These are phyloP conservation scores for Zaprionus nigranus DNA, from an alignment of 1,140 invertebrate genomes.

Conservation along the genomic window DNA sequence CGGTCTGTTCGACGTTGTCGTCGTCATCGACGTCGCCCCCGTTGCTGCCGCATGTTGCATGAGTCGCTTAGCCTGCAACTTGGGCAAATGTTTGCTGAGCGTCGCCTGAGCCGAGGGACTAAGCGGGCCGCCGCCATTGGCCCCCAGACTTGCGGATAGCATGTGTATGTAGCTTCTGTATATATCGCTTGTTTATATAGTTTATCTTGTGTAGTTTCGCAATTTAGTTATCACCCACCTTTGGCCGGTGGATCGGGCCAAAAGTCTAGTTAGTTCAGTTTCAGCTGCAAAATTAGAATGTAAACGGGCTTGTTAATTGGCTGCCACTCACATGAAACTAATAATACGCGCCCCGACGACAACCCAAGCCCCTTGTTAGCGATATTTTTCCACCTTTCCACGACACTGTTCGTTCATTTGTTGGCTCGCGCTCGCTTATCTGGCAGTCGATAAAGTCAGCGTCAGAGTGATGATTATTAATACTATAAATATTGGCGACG, in stretches of 20 bases:
- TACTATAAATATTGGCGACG: slow-evolving; percentile 77
- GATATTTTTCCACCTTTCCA: slow-evolving; percentile 10
- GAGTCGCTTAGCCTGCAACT: slow-evolving; percentile 74
- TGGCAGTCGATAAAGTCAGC: slow-evolving; percentile 59
- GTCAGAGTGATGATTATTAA: slow-evolving; percentile 69
- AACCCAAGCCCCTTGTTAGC: slow-evolving; percentile 1
- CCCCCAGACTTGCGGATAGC: slow-evolving; percentile 75
- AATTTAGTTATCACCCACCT: too few species aligned
- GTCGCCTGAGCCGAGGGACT: slow-evolving; percentile 83
- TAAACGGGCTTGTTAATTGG: slow-evolving; percentile 57
- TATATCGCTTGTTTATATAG: slow-evolving; percentile 28
- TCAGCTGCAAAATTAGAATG: slow-evolving; percentile 57
- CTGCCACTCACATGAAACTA: slow-evolving; percentile 67
- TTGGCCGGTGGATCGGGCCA: slow-evolving; percentile 14
- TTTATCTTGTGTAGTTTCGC: slow-evolving; percentile 12
- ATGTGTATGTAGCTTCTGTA: slow-evolving; percentile 57
- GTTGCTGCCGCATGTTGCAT: slow-evolving; percentile 57
- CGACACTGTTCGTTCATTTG: not conserved
- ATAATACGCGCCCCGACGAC: slow-evolving; percentile 44
- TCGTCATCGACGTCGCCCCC: slow-evolving; percentile 20
- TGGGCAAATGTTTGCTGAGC: slow-evolving; percentile 81
- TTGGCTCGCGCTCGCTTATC: slow-evolving; percentile 50
- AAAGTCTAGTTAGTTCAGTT: slow-evolving; percentile 41
- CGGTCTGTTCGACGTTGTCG: slow-evolving; percentile 41
- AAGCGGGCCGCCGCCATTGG: slow-evolving; percentile 77